Evolutionary conservation across 2,797 vertebrate genomes (phyloP).

Genomic region (Urophycis tenuis): DNA sequence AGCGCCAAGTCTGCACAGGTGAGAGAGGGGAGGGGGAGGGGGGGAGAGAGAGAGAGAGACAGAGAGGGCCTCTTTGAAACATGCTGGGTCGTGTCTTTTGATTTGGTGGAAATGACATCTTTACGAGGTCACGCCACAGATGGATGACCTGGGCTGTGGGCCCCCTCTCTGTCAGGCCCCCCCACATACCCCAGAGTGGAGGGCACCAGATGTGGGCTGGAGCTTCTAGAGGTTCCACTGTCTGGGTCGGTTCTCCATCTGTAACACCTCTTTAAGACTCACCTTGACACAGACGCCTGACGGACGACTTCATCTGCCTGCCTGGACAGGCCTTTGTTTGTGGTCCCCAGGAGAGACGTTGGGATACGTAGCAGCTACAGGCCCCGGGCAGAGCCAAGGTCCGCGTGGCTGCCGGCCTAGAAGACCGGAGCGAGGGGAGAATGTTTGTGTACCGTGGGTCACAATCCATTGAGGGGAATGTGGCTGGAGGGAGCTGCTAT

Average conservation of each 20-base stretch:
- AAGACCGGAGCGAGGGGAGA: background rate
- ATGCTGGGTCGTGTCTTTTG: slow-evolving; percentile 56
- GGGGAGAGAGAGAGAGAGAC: background rate
- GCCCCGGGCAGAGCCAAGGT: slow-evolving; percentile 1
- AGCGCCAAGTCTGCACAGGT: too few species aligned
- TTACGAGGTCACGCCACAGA: slow-evolving; percentile 59
- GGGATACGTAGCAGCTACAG: slow-evolving; percentile 14
- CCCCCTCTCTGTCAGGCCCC: slow-evolving; percentile 17
- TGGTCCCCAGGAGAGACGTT: slow-evolving; percentile 35
- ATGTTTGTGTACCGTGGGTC: slow-evolving; percentile 19
- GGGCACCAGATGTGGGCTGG: slow-evolving; percentile 44
- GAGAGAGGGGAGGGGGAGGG: too few species aligned
- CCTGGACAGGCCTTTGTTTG: slow-evolving; percentile 50
- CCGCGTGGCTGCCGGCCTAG: background rate
- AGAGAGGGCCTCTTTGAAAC: background rate
- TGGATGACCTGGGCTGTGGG: slow-evolving; percentile 36
- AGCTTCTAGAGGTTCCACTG: slow-evolving; percentile 59
- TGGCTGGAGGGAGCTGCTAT: slow-evolving; percentile 32
- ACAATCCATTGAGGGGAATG: slow-evolving; percentile 9
- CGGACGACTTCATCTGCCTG: slow-evolving; percentile 50
- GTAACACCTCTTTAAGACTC: slow-evolving; percentile 59
- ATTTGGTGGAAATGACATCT: slow-evolving; percentile 63
- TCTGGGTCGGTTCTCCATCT: slow-evolving; percentile 45
- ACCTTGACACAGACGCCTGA: slow-evolving; percentile 57
- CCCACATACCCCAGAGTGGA: slow-evolving; percentile 49